Percentiles rank a stretch among this genome's conserved stretches.
phyloP scores from a whole-genome alignment of 2,113 vertebrate genomes.

The Cynocephalus volans region DNA sequence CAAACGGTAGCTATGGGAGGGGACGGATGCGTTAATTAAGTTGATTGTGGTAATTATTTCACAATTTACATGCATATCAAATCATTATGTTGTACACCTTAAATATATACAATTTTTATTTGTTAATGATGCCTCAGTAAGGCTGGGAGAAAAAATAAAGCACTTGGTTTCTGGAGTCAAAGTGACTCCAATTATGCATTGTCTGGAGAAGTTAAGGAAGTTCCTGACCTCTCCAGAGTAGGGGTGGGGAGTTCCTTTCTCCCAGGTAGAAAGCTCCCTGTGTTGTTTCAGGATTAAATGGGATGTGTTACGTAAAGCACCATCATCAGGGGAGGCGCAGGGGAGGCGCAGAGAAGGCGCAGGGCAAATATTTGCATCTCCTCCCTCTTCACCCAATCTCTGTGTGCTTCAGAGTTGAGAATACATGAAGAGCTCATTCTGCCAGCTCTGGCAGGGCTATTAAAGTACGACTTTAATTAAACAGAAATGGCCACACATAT shows the following conservation, averaged over 20 bases:
- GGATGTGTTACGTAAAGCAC: too few species aligned
- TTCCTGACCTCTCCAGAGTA: neutral
- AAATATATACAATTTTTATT: neutral
- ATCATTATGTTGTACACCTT: neutral
- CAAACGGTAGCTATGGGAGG: neutral
- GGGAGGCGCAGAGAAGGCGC: too few species aligned
- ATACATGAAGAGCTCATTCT: neutral
- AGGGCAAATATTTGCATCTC: fast-evolving
- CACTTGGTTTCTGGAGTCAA: neutral
- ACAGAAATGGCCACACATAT: neutral
- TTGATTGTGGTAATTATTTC: neutral
- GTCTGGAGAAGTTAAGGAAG: neutral
- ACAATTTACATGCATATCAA: neutral
- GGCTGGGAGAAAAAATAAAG: neutral
- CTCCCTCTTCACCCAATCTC: neutral
- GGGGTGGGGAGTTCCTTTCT: neutral
- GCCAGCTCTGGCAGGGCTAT: fast-evolving
- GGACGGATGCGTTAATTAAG: fast-evolving
- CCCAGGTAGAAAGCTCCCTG: neutral
- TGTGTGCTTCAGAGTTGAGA: neutral
- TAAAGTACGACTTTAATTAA: neutral
- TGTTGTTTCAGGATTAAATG: too few species aligned
- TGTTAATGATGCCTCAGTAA: neutral
- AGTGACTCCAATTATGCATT: fast-evolving
- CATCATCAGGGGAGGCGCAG: neutral